Percentiles rank a stretch among this genome's conserved stretches.
Conservation (phyloP, 2,888 invertebrate genomes). For the Thera britannica region DNA sequence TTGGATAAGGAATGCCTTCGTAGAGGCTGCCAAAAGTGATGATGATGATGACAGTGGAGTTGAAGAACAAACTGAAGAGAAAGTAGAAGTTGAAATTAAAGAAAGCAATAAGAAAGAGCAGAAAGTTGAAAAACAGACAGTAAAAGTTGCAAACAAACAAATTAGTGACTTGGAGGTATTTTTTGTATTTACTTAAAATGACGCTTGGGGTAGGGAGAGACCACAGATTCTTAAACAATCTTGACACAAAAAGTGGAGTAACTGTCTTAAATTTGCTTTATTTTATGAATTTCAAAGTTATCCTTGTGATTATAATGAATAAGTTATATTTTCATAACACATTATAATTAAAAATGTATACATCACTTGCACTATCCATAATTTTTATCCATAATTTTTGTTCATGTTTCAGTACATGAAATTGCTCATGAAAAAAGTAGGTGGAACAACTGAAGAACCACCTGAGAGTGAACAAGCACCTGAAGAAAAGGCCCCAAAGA, state of each 20-base stretch:
- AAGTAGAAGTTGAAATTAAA: conserved; percentile 32
- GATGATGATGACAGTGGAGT: conserved; percentile 54
- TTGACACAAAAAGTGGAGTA: too few relatives aligned
- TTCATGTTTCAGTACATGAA: conserved; percentile 87
- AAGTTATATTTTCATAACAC: too few relatives aligned
- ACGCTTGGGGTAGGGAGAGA: too few relatives aligned
- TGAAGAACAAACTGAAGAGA: conserved; percentile 35
- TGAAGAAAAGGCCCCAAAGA: conserved; percentile 59
- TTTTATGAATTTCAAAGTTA: too few relatives aligned
- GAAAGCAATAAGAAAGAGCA: conserved; percentile 25
- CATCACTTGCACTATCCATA: too few relatives aligned
- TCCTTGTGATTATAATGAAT: too few relatives aligned
- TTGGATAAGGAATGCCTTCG: conserved; percentile 72
- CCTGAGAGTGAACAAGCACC: conserved; percentile 47
- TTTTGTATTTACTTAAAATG: neutral
- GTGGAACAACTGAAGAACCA: conserved; percentile 46
- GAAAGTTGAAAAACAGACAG: conserved; percentile 58
- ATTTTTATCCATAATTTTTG: too few relatives aligned
- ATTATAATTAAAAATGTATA: too few relatives aligned
- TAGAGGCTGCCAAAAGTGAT: conserved; percentile 64
- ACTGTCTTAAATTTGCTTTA: too few relatives aligned
- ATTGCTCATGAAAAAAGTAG: conserved; percentile 84
- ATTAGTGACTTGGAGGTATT: conserved; percentile 91
- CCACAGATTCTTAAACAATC: too few relatives aligned
- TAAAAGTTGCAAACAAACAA: conserved; percentile 88